A percentile compares a stretch with the other conserved stretches of the same genome.
phyloP scores from a whole-genome alignment of 2,797 vertebrate species.

The Mormyrus proboscirostris region DNA sequence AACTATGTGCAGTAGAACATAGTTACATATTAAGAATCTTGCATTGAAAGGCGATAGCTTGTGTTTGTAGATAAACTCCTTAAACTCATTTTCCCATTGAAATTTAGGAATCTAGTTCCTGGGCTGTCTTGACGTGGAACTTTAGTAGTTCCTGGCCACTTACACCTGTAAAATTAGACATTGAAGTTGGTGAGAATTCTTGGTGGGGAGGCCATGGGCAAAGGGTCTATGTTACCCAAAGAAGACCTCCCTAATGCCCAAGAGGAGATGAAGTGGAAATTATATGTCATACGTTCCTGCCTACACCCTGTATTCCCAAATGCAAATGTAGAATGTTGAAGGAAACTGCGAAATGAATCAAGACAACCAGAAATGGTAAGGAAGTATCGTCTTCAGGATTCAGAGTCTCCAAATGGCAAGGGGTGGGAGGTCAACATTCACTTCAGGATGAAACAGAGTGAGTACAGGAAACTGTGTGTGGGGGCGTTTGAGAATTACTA shows the following conservation, averaged over 20 bases:
- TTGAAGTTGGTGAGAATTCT: not conserved
- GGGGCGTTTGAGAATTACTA: not conserved
- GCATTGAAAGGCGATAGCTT: not conserved
- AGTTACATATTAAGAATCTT: not conserved
- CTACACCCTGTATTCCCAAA: not conserved
- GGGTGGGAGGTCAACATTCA: not conserved
- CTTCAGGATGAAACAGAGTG: not conserved
- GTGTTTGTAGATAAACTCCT: not conserved
- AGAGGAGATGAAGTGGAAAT: not conserved
- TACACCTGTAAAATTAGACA: not conserved
- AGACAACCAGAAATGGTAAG: not conserved
- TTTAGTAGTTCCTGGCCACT: not conserved
- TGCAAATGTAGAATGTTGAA: not conserved
- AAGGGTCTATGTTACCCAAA: not conserved
- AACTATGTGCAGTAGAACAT: not conserved
- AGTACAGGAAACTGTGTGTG: not conserved
- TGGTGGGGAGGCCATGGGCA: not conserved
- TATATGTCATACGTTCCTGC: not conserved
- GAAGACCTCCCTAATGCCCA: not conserved
- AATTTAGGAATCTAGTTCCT: not conserved
- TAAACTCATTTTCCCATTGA: not conserved
- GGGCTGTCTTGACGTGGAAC: not conserved
- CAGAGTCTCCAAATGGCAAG: not conserved
- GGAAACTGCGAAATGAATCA: not conserved
- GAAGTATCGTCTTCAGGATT: not conserved